Percentiles rank a stretch among this genome's conserved stretches.
phyloP scores from a whole-genome alignment of 2,113 vertebrate species.

The Brachypodius melanocephalos region DNA sequence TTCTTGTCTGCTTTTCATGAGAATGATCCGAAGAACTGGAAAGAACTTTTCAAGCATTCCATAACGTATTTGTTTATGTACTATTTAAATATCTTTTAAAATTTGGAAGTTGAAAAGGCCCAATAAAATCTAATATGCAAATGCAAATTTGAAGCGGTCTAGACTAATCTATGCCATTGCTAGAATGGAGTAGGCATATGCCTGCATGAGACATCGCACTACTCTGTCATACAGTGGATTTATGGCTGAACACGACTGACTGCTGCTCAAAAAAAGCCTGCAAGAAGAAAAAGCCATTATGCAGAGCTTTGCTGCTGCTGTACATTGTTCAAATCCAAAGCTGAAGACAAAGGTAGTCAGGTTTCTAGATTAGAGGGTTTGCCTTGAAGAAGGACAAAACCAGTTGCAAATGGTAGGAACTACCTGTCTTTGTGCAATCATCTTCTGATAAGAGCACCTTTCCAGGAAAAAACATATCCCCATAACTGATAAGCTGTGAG shows the following conservation, averaged over 20 bases:
- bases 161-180: background rate
- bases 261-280: background rate
- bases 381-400: background rate
- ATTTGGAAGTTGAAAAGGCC: background rate
- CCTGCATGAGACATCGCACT: background rate
- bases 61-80: accelerated
- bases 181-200: background rate
- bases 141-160: background rate
- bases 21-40: background rate
- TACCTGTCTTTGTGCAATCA: background rate
- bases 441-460: background rate
- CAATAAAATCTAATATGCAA: background rate
- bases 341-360: background rate
- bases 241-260: background rate
- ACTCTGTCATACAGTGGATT: background rate
- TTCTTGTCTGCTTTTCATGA: background rate
- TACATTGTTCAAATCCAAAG: background rate
- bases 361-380: background rate
- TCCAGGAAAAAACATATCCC: background rate
- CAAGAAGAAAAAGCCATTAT: background rate
- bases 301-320: background rate
- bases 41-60: background rate
- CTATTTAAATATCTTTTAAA: background rate
- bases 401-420: background rate
- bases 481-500: background rate